Evolutionary conservation across 2,888 invertebrate species (phyloP).

Genomic region (Mongoloraphidia duomilia): DNA sequence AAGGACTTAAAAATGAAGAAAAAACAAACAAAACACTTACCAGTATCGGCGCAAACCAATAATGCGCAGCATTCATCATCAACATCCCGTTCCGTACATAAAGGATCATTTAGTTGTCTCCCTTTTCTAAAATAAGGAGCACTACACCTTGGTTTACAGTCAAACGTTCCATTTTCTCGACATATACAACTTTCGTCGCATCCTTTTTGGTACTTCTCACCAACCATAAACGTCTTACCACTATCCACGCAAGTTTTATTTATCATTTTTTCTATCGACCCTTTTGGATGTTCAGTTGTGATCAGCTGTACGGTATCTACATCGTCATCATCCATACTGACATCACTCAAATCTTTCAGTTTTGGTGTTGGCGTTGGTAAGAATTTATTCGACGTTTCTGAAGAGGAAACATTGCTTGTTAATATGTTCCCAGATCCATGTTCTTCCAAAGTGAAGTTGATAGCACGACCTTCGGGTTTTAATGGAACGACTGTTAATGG

Average conservation of each 20-base stretch:
- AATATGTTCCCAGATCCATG: slow-evolving; percentile 21
- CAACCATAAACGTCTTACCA: slow-evolving; percentile 38
- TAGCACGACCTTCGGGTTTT: slow-evolving; percentile 24
- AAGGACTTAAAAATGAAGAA: no score
- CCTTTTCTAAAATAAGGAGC: slow-evolving; percentile 56
- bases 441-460: slow-evolving; percentile 25
- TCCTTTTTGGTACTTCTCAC: slow-evolving; percentile 48
- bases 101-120: slow-evolving; percentile 47
- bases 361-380: slow-evolving; percentile 23
- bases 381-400: neutral
- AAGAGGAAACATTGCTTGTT: slow-evolving; percentile 13
- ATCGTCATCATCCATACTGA: slow-evolving; percentile 57
- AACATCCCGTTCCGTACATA: slow-evolving; percentile 54
- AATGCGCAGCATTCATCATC: slow-evolving; percentile 57
- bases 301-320: slow-evolving; percentile 14
- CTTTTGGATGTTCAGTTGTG: slow-evolving; percentile 1
- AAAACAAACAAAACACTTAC: slow-evolving; percentile 21
- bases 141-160: slow-evolving; percentile 59
- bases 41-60: slow-evolving; percentile 50
- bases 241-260: slow-evolving; percentile 25
- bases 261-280: slow-evolving; percentile 14
- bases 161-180: slow-evolving; percentile 44
- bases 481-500: no score
- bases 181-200: slow-evolving; percentile 71
- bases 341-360: slow-evolving; percentile 57